Conservation (phyloP, 2,113 vertebrate genomes). For the Ceyx cyanopectus region DNA sequence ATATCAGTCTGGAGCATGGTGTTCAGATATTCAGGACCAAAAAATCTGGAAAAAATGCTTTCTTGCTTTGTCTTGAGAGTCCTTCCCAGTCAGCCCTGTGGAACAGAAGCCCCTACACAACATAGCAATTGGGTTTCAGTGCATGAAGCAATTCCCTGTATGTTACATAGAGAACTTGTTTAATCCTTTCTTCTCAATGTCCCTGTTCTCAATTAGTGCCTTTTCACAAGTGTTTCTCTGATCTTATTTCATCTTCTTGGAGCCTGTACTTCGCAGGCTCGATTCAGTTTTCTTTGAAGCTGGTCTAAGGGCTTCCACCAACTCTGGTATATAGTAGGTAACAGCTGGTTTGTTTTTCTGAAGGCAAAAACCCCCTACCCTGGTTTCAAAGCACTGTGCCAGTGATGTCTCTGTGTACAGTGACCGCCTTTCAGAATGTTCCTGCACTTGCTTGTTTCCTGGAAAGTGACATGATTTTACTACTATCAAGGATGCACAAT, state of each 20-base stretch:
- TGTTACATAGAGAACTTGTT: not conserved
- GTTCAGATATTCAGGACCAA: not conserved
- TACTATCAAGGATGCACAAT: not conserved
- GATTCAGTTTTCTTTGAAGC: not conserved
- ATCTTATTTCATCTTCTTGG: slow-evolving; percentile 6
- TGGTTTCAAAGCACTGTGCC: not conserved
- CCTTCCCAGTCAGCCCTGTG: not conserved
- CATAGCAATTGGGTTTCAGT: not conserved
- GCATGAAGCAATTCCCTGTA: not conserved
- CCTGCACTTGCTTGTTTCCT: not conserved
- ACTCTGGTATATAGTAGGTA: not conserved
- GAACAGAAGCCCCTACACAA: not conserved
- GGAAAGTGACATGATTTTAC: not conserved
- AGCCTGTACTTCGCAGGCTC: not conserved
- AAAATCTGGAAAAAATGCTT: not conserved
- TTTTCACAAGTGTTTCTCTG: slow-evolving; percentile 1
- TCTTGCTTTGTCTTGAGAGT: not conserved
- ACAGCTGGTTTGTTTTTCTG: not conserved
- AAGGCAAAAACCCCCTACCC: not conserved
- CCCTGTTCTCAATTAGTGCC: slow-evolving; percentile 11
- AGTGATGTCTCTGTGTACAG: not conserved
- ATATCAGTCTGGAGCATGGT: not conserved
- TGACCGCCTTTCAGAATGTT: not conserved
- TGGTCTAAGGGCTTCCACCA: not conserved
- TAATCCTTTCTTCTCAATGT: slow-evolving; percentile 17